phyloP scores from a whole-genome alignment of 2,888 invertebrate genomes.

The Hydrotaea cyrtoneurina region DNA sequence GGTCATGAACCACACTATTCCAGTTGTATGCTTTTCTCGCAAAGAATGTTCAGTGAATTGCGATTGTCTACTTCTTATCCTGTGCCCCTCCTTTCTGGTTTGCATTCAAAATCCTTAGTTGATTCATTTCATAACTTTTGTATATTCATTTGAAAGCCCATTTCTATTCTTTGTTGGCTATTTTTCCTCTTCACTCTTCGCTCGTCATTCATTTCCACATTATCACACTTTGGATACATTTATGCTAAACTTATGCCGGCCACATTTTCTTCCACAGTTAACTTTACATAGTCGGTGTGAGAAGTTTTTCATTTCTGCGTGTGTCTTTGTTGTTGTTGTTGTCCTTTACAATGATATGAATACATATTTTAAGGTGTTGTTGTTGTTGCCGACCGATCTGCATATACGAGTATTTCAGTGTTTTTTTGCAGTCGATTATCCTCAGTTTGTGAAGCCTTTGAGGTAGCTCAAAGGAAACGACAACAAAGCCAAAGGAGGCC shows the following conservation, averaged over 20 bases:
- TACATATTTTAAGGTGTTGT: background rate
- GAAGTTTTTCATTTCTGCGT: background rate
- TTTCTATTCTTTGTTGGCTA: background rate
- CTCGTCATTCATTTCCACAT: background rate
- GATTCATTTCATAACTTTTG: background rate
- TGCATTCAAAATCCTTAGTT: background rate
- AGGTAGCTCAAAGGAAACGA: background rate
- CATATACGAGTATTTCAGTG: background rate
- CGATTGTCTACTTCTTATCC: too few relatives aligned
- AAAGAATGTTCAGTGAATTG: too few relatives aligned
- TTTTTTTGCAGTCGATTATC: background rate
- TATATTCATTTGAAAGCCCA: background rate
- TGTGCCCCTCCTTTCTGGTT: too few relatives aligned
- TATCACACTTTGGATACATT: background rate
- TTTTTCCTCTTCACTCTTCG: background rate
- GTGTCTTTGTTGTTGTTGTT: background rate
- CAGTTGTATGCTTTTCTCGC: too few relatives aligned
- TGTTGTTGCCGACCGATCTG: too few relatives aligned
- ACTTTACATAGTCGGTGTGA: background rate
- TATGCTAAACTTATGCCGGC: background rate
- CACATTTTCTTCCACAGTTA: background rate
- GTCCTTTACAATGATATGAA: background rate
- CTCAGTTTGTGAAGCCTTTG: background rate
- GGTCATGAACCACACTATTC: too few relatives aligned
- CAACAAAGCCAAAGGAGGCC: background rate